Base-by-base conservation (phyloP, 1,140 invertebrate genomes). In the Bombus waltoni region DNA sequence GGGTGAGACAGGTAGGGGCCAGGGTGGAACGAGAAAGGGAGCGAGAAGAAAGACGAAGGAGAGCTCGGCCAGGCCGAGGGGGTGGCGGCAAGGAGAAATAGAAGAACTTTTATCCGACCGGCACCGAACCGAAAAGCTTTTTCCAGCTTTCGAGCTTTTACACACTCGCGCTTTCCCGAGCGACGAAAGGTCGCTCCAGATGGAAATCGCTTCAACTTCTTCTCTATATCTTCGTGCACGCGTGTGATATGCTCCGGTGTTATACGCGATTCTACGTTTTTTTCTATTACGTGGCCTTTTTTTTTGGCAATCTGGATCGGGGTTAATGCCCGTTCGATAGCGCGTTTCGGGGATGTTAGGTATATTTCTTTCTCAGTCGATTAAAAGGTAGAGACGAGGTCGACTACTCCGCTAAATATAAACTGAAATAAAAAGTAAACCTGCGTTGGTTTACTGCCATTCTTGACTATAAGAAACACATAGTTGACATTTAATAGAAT, bases 71-170 rank as follows among this genome's bases (percentile, higher is more conserved):
- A 44, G 6, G 71, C 13, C 25, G 42, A 18, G 85, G 74, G 73
- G 87, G 87, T 88, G 86, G 76, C 62, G 72, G 88, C 87, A 84
- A 81, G 90, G 85, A 92, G 90, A 91, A 92, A 89, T 90, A 91
- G 88, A 73, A 80, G 90, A 93, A 93, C 88, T 93, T 93, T 93
- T 92, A 93, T 92, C 89, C 91, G 86, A 88, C 86, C 75, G 77
- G 82, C 82, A 87, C 73, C 90, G 85, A 87, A 86, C 74, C 79
- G 78, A 83, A 91, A 93, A 92, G 90, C 91, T 92, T 92, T 93
- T 91, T 88, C 88, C 85, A 93, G 92, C 92, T 93, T 92, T 90
- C 88, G 85, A 92, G 91, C 92, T 93, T 92, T 91, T 90, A 91
- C 88, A 91, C 87, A 84, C 84, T 93, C 88, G 89, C 86, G 79